Evolutionary conservation across 2,888 invertebrate genomes (phyloP).

Genomic region (Idaea biselata): DNA sequence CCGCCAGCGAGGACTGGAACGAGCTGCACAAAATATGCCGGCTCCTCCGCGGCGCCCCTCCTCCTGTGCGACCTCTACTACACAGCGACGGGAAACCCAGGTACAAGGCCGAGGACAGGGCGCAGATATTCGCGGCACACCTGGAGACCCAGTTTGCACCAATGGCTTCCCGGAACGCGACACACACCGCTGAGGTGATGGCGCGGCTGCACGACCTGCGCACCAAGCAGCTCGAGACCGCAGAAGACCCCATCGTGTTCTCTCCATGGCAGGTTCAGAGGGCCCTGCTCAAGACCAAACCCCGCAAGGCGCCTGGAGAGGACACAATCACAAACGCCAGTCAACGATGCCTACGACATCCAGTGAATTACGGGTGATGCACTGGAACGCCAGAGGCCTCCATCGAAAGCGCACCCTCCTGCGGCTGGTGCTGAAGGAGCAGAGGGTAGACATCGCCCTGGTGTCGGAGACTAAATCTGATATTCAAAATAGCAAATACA

Average conservation of each 20-base stretch:
- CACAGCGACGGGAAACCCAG: too few relatives aligned
- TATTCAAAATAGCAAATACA: too few relatives aligned
- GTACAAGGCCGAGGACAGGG: neutral
- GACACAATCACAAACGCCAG: constrained; percentile 5
- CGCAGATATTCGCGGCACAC: constrained; percentile 4
- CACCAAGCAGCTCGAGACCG: neutral
- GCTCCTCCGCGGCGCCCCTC: too few relatives aligned
- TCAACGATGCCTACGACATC: too few relatives aligned
- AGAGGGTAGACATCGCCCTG: too few relatives aligned
- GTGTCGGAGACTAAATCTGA: too few relatives aligned
- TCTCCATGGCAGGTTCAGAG: constrained; percentile 4
- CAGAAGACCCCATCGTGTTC: neutral
- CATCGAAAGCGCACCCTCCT: neutral
- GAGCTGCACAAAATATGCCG: too few relatives aligned
- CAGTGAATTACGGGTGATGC: neutral
- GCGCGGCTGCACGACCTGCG: too few relatives aligned
- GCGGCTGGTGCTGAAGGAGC: too few relatives aligned
- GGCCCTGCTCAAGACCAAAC: neutral
- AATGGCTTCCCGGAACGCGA: neutral
- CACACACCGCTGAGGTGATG: neutral
- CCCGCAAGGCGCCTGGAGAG: constrained; percentile 2
- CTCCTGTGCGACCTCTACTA: too few relatives aligned
- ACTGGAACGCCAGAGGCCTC: neutral
- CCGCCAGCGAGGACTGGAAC: too few relatives aligned
- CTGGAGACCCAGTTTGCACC: neutral